These are phyloP conservation scores for Puntigrus tetrazona DNA, from an alignment of 2,113 vertebrate genomes.

Conservation along the genomic window DNA sequence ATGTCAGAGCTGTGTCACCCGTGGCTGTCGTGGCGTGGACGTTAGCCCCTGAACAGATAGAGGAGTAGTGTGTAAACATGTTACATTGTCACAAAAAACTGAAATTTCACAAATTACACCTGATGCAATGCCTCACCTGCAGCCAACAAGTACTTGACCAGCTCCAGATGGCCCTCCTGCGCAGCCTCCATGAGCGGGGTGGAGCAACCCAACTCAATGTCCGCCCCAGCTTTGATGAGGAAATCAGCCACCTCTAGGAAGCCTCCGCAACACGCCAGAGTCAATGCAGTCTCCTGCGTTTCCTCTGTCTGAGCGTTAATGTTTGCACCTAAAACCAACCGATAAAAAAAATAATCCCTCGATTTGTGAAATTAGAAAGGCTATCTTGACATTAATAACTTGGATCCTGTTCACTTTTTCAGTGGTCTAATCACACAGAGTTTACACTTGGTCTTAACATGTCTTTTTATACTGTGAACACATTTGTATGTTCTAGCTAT, in stretches of 20 bases:
- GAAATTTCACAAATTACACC: background rate
- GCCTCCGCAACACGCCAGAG: slow-evolving; percentile 95
- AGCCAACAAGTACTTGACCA: slow-evolving; percentile 96
- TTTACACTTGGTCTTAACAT: too few relatives aligned
- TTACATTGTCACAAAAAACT: background rate
- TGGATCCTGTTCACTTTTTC: background rate
- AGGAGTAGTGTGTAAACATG: background rate
- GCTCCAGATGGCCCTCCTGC: slow-evolving; percentile 95
- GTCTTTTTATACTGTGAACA: too few relatives aligned
- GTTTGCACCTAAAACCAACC: slow-evolving; percentile 85
- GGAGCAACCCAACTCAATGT: slow-evolving; percentile 97
- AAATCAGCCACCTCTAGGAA: slow-evolving; percentile 99
- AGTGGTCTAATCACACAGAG: too few relatives aligned
- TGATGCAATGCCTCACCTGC: slow-evolving; percentile 78
- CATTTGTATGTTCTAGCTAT: too few relatives aligned
- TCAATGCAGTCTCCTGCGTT: slow-evolving; percentile 96
- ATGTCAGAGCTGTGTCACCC: slow-evolving; percentile 95
- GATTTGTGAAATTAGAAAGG: background rate
- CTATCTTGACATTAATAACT: background rate
- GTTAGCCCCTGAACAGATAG: slow-evolving; percentile 83
- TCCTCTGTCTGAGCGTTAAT: slow-evolving; percentile 99
- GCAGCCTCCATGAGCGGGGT: slow-evolving; percentile 98
- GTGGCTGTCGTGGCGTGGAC: slow-evolving; percentile 98
- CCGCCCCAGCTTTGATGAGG: slow-evolving; percentile 96
- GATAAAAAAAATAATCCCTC: background rate